These are phyloP conservation scores for Drosophila bocki DNA, from an alignment of 1,140 invertebrate genomes.

Conservation along the genomic window DNA sequence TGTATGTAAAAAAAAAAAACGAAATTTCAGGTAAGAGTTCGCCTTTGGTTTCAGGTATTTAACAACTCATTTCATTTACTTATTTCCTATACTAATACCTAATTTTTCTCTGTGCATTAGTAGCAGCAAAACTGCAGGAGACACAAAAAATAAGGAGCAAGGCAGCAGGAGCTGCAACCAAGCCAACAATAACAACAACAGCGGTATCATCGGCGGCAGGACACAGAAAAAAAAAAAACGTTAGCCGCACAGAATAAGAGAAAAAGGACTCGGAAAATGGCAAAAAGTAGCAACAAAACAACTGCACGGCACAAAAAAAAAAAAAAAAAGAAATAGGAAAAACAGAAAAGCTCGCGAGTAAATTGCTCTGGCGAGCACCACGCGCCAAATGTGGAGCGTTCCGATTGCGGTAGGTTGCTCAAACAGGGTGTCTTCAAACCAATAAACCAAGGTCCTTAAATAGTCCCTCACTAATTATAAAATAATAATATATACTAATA, in stretches of 20 bases:
- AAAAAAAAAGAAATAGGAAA: conserved; percentile 18
- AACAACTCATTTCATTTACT: neutral
- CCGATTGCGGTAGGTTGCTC: conserved; percentile 39
- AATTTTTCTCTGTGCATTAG: neutral
- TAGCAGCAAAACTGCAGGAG: neutral
- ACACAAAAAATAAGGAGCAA: conserved; percentile 3
- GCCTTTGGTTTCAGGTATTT: neutral
- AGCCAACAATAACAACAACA: conserved; percentile 25
- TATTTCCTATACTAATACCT: neutral
- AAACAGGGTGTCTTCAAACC: conserved; percentile 26
- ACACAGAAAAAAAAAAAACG: conserved; percentile 4
- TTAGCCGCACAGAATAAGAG: conserved; percentile 11
- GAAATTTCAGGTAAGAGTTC: no score
- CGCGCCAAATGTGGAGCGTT: conserved; percentile 64
- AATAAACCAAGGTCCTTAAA: neutral
- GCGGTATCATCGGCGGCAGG: conserved; percentile 30
- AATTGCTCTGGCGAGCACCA: conserved; percentile 67
- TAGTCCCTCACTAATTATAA: no score
- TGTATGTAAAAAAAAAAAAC: neutral
- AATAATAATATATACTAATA: no score
- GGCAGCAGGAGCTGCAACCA: conserved; percentile 4
- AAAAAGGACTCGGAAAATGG: conserved; percentile 6
- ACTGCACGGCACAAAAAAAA: conserved; percentile 17
- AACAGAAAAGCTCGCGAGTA: conserved; percentile 51
- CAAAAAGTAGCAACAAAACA: conserved; percentile 26